Percentiles rank a stretch among this genome's conserved stretches.
These are phyloP conservation scores for Zaprionus taronus DNA, from an alignment of 1,140 invertebrate species.

Conservation along the genomic window DNA sequence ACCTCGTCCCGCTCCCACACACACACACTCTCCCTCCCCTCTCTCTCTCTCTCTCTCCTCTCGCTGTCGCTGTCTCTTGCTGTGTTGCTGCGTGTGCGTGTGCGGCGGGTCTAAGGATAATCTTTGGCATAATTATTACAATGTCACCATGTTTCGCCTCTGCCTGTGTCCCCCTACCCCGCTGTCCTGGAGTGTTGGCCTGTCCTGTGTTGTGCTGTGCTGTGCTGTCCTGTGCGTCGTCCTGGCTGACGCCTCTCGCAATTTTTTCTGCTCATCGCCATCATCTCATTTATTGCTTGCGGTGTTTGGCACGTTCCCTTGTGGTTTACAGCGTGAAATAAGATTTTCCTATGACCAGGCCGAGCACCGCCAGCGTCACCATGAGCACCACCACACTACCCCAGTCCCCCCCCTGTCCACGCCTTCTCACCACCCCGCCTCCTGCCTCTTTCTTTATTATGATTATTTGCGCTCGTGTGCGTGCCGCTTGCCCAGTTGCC, in stretches of 20 bases:
- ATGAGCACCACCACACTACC: conserved; percentile 1
- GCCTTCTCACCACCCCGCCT: neutral
- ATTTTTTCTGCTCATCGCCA: conserved; percentile 77
- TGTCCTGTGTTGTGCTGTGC: conserved; percentile 13
- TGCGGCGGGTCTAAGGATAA: conserved; percentile 73
- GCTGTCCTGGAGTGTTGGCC: neutral
- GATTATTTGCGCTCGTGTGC: conserved; percentile 80
- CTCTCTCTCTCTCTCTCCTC: neutral
- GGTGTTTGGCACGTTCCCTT: conserved; percentile 80
- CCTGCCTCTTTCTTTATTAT: conserved; percentile 69
- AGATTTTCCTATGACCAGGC: conserved; percentile 67
- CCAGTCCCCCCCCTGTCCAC: neutral
- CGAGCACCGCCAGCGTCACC: conserved; percentile 3
- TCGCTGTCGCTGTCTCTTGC: conserved; percentile 39
- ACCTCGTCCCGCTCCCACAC: conserved; percentile 18
- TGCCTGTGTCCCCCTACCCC: neutral
- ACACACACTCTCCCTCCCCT: neutral
- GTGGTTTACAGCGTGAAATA: conserved; percentile 81
- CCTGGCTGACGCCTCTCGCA: conserved; percentile 51
- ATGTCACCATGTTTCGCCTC: conserved; percentile 78
- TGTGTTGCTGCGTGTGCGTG: conserved; percentile 19
- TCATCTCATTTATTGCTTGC: conserved; percentile 80
- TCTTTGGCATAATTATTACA: conserved; percentile 83
- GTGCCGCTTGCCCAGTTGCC: conserved; percentile 62
- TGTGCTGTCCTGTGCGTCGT: neutral